Conservation (phyloP, 2,888 invertebrate species). For the Metalampra italica region DNA sequence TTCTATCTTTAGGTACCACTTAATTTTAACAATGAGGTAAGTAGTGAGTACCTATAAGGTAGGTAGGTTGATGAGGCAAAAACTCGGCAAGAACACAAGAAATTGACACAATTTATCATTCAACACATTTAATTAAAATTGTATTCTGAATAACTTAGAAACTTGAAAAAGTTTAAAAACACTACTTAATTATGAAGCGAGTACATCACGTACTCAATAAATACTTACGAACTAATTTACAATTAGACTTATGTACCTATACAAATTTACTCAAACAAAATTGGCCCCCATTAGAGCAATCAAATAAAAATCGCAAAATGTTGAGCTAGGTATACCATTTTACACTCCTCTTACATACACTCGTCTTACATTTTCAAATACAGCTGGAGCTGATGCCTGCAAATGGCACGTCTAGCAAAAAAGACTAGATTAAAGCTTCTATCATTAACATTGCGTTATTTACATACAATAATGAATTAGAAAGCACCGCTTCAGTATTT, state of each 20-base stretch:
- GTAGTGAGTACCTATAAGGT: too few relatives aligned
- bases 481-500: constrained; percentile 50
- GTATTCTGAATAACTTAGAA: constrained; percentile 74
- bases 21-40: too few relatives aligned
- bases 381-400: constrained; percentile 42
- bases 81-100: too few relatives aligned
- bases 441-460: constrained; percentile 58
- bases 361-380: constrained; percentile 36
- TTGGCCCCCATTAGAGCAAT: constrained; percentile 66
- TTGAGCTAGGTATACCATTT: constrained; percentile 46
- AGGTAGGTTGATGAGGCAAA: too few relatives aligned
- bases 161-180: constrained; percentile 68
- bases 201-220: constrained; percentile 63
- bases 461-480: constrained; percentile 16
- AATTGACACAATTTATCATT: constrained; percentile 21
- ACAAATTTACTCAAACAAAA: constrained; percentile 33
- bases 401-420: constrained; percentile 65
- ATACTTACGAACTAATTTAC: constrained; percentile 67
- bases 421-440: constrained; percentile 78
- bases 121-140: constrained; percentile 72
- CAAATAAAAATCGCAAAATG: constrained; percentile 31
- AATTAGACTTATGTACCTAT: constrained; percentile 52
- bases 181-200: constrained; percentile 55
- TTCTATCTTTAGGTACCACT: too few relatives aligned
- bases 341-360: constrained; percentile 53